phyloP scores from a whole-genome alignment of 2,888 invertebrate species.

The Macrosoma leucophasiata region DNA sequence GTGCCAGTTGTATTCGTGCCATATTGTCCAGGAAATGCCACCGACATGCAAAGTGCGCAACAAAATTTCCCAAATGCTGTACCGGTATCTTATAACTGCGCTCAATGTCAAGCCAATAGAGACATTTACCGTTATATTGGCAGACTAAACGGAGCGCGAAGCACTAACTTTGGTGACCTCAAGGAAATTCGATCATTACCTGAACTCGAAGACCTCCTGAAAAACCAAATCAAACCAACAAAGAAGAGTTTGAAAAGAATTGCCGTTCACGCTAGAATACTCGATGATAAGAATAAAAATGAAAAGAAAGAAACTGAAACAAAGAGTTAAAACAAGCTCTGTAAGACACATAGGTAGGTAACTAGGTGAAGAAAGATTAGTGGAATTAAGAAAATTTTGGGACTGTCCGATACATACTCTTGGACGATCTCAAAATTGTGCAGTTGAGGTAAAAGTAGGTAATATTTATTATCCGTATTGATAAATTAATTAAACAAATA shows the following conservation, averaged over 20 bases:
- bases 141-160: slow-evolving; percentile 54
- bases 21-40: slow-evolving; percentile 75
- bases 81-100: slow-evolving; percentile 78
- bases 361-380: slow-evolving; percentile 13
- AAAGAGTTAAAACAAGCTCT: slow-evolving; percentile 16
- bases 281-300: slow-evolving; percentile 38
- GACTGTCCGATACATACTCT: slow-evolving; percentile 61
- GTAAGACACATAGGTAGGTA: slow-evolving; percentile 20
- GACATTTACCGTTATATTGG: slow-evolving; percentile 50
- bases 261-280: slow-evolving; percentile 46
- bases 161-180: slow-evolving; percentile 47
- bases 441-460: slow-evolving; percentile 33
- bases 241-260: slow-evolving; percentile 49
- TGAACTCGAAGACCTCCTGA: slow-evolving; percentile 58
- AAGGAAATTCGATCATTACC: slow-evolving; percentile 54
- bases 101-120: slow-evolving; percentile 66
- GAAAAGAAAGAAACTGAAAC: slow-evolving; percentile 29
- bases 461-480: slow-evolving; percentile 33
- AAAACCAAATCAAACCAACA: slow-evolving; percentile 55
- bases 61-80: slow-evolving; percentile 77
- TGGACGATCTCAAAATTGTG: slow-evolving; percentile 66
- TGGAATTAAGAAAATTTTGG: slow-evolving; percentile 45
- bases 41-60: slow-evolving; percentile 63
- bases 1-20: slow-evolving; percentile 84
- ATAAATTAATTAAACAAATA: slow-evolving; percentile 10